These are phyloP conservation scores for Sminthurides bifidus DNA, from an alignment of 1,140 invertebrate genomes.

Conservation along the genomic window DNA sequence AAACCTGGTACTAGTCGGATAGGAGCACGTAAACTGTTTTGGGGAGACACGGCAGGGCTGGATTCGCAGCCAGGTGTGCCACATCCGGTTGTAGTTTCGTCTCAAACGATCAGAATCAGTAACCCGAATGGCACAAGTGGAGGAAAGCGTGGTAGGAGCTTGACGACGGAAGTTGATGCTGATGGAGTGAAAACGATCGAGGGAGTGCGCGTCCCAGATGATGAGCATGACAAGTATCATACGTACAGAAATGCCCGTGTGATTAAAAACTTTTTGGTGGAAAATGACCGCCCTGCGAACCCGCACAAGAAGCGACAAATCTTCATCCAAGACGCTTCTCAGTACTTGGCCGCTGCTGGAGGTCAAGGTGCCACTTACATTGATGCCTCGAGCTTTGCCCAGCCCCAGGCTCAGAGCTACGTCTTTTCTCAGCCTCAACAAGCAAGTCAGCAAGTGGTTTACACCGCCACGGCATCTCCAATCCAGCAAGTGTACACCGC, in stretches of 20 bases:
- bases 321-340: neutral
- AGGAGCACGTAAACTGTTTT: neutral
- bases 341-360: slow-evolving; percentile 3
- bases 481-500: too few relatives aligned
- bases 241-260: slow-evolving; percentile 75
- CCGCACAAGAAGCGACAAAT: slow-evolving; percentile 20
- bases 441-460: too few relatives aligned
- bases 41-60: too few relatives aligned
- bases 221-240: slow-evolving; percentile 60
- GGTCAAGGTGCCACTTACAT: neutral
- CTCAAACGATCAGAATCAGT: slow-evolving; percentile 18
- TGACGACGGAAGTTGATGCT: slow-evolving; percentile 39
- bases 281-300: slow-evolving; percentile 31
- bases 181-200: slow-evolving; percentile 66
- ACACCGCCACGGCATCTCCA: too few relatives aligned
- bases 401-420: slow-evolving; percentile 4
- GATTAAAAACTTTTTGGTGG: slow-evolving; percentile 62
- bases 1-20: neutral
- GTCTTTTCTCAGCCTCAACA: neutral
- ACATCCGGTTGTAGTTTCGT: slow-evolving; percentile 16
- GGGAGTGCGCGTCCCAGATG: slow-evolving; percentile 65
- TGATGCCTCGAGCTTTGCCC: slow-evolving; percentile 2
- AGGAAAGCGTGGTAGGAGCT: neutral
- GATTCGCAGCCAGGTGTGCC: slow-evolving; percentile 1
- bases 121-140: slow-evolving; percentile 1